Evolutionary conservation across 2,797 vertebrate species (phyloP).

Genomic region (Hydrocynus forskahlii): DNA sequence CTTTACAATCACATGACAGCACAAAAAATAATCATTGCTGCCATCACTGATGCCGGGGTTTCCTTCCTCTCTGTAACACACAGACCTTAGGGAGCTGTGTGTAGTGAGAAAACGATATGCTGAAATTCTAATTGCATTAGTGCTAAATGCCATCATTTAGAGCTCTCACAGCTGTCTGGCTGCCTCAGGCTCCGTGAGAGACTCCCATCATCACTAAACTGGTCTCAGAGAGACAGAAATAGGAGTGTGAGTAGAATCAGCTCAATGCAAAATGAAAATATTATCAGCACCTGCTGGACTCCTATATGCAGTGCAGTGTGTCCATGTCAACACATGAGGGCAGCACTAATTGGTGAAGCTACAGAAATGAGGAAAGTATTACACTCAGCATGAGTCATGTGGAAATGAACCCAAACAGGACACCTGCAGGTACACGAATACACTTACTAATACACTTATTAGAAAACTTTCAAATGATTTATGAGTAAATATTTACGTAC

Average conservation of each 20-base stretch:
- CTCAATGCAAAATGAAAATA: slow-evolving; percentile 14
- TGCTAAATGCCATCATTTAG: slow-evolving; percentile 10
- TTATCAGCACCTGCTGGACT: neutral
- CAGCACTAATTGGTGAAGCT: slow-evolving; percentile 31
- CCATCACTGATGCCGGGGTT: no score
- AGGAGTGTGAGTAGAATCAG: neutral
- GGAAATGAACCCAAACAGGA: slow-evolving; percentile 3
- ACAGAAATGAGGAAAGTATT: neutral
- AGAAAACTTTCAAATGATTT: neutral
- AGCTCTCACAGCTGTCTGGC: neutral
- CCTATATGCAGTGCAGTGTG: slow-evolving; percentile 19
- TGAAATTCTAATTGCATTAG: slow-evolving; percentile 14
- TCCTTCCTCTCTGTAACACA: neutral
- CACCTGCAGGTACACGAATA: neutral
- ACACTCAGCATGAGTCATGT: slow-evolving; percentile 14
- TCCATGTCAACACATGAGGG: slow-evolving; percentile 32
- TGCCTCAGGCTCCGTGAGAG: neutral
- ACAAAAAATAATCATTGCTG: neutral
- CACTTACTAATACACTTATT: neutral
- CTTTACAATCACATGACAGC: neutral
- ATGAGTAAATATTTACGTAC: slow-evolving; percentile 11
- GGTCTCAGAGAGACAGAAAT: slow-evolving; percentile 10
- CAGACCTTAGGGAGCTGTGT: neutral
- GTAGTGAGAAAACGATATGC: neutral
- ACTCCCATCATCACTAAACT: neutral